A percentile compares a stretch with the other conserved stretches of the same genome.
Evolutionary conservation across 2,888 invertebrate genomes (phyloP).

Genomic region (Luffia ferchaultella): DNA sequence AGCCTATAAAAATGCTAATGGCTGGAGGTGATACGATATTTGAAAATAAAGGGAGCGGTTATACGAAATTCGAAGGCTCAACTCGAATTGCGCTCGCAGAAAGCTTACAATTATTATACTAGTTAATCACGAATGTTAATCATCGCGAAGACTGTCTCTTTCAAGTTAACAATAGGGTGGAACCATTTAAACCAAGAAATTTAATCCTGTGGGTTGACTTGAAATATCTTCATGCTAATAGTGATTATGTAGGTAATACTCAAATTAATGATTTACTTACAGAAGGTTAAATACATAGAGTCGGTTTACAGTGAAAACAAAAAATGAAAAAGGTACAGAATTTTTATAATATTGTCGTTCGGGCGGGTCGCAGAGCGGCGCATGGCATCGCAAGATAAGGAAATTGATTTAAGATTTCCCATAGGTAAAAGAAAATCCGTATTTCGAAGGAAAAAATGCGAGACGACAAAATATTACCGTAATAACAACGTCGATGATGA

Average conservation of each 20-base stretch:
- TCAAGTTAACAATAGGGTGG: not conserved
- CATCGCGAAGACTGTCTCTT: not conserved
- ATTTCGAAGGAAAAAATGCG: not conserved
- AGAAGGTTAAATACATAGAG: not conserved
- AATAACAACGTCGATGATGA: not conserved
- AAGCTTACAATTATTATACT: too few relatives aligned
- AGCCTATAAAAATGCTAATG: constrained; percentile 48
- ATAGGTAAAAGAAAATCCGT: not conserved
- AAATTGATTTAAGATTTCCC: not conserved
- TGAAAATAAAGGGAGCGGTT: constrained; percentile 23
- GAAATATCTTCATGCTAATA: not conserved
- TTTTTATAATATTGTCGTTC: not conserved
- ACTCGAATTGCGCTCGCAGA: too few relatives aligned
- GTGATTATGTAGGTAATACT: not conserved
- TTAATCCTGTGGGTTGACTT: not conserved
- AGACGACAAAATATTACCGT: not conserved
- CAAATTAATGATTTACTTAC: not conserved
- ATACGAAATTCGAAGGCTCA: constrained; percentile 10
- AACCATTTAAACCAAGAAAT: not conserved
- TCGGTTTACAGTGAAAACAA: not conserved
- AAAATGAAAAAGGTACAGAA: not conserved
- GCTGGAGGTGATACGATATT: constrained; percentile 30
- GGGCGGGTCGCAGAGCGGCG: not conserved
- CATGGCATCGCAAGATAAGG: not conserved
- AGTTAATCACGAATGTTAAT: too few relatives aligned